A percentile compares a stretch with the other conserved stretches of the same genome.
These are phyloP conservation scores for Zaprionus capensis DNA, from an alignment of 1,140 invertebrate genomes.

Conservation along the genomic window DNA sequence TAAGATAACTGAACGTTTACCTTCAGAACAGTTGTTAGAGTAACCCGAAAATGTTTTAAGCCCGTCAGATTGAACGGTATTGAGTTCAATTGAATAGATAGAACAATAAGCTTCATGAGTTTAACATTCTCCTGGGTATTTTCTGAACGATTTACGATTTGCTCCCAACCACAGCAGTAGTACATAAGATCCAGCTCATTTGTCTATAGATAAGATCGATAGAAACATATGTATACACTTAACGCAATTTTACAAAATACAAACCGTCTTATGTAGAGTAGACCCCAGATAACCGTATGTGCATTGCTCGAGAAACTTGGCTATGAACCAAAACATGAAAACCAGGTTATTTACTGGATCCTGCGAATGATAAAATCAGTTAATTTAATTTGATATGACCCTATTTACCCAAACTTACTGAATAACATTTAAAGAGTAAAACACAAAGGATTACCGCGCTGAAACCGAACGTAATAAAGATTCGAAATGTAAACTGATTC, in stretches of 20 bases:
- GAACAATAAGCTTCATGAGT: slow-evolving; percentile 43
- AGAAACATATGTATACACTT: too few relatives aligned
- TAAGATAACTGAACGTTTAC: slow-evolving; percentile 6
- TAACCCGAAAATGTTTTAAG: slow-evolving; percentile 44
- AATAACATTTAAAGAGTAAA: slow-evolving; percentile 29
- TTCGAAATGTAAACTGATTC: slow-evolving; percentile 35
- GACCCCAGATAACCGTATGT: slow-evolving; percentile 27
- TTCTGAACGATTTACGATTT: slow-evolving; percentile 28
- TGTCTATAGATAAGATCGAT: slow-evolving; percentile 17
- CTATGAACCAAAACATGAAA: slow-evolving; percentile 27
- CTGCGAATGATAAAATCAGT: not conserved
- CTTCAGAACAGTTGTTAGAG: slow-evolving; percentile 26
- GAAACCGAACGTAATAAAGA: slow-evolving; percentile 37
- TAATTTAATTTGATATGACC: too few relatives aligned
- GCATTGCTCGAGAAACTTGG: slow-evolving; percentile 23
- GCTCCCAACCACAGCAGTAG: slow-evolving; percentile 40
- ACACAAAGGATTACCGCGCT: slow-evolving; percentile 40
- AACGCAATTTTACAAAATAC: not conserved
- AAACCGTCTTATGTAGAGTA: slow-evolving; percentile 18
- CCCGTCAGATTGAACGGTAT: slow-evolving; percentile 39
- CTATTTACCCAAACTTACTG: slow-evolving; percentile 13
- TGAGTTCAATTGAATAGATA: slow-evolving; percentile 43
- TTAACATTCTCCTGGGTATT: slow-evolving; percentile 38
- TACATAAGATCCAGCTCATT: slow-evolving; percentile 37
- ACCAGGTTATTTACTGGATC: slow-evolving; percentile 8